These are phyloP conservation scores for Escarpia spicata DNA, from an alignment of 2,888 invertebrate genomes.

Conservation along the genomic window DNA sequence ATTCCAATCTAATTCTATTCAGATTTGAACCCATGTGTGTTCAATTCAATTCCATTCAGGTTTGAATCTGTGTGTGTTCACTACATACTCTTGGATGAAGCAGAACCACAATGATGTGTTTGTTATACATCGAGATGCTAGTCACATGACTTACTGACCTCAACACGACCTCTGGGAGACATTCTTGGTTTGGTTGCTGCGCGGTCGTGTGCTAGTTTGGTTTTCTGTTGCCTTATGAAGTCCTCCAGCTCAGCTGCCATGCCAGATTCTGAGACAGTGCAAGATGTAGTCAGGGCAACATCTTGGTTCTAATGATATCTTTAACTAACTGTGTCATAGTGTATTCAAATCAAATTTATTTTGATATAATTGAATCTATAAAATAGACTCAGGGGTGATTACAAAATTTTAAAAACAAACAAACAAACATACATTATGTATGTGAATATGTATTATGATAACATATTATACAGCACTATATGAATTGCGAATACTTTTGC, in stretches of 20 bases:
- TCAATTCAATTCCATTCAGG: too few relatives aligned
- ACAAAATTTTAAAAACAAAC: too few relatives aligned
- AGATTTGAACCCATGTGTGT: too few relatives aligned
- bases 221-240: slow-evolving; percentile 30
- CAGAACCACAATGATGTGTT: neutral
- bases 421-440: too few relatives aligned
- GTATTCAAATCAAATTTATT: too few relatives aligned
- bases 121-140: neutral
- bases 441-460: too few relatives aligned
- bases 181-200: neutral
- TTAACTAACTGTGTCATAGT: too few relatives aligned
- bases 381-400: too few relatives aligned
- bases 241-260: slow-evolving; percentile 27
- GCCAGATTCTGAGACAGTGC: neutral
- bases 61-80: neutral
- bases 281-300: neutral
- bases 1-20: too few relatives aligned
- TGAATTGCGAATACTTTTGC: too few relatives aligned
- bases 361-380: too few relatives aligned
- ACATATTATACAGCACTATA: too few relatives aligned
- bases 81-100: neutral
- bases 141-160: neutral
- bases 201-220: slow-evolving; percentile 28
- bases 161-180: neutral
- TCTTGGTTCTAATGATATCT: neutral